Evolutionary conservation across 1,140 invertebrate genomes (phyloP).

Genomic region (Drosophila hydei): DNA sequence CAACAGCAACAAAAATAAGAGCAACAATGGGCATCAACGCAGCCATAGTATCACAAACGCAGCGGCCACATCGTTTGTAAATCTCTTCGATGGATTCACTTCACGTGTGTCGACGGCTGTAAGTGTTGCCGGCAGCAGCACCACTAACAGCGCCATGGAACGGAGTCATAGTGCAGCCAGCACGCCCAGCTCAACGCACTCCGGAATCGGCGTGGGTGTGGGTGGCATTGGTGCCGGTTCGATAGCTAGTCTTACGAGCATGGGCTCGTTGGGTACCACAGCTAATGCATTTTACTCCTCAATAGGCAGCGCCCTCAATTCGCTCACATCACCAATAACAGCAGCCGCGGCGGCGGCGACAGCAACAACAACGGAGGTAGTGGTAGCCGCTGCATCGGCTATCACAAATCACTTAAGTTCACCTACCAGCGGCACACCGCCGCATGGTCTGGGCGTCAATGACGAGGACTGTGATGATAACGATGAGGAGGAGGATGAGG

Average conservation of each 20-base stretch:
- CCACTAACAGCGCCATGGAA: constrained; percentile 47
- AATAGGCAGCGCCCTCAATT: constrained; percentile 77
- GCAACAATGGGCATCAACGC: constrained; percentile 62
- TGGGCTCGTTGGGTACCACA: constrained; percentile 73
- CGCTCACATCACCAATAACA: constrained; percentile 74
- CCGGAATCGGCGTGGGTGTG: constrained; percentile 28
- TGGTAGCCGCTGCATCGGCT: constrained; percentile 75
- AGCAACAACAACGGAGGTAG: constrained; percentile 72
- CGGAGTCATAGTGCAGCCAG: constrained; percentile 70
- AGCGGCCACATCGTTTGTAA: constrained; percentile 72
- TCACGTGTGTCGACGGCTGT: constrained; percentile 72
- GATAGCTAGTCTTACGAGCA: constrained; percentile 74
- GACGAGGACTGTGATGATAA: constrained; percentile 76
- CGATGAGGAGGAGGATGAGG: constrained; percentile 75
- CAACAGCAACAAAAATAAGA: constrained; percentile 33
- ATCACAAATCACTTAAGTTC: constrained; percentile 81
- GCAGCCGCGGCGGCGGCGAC: constrained; percentile 77
- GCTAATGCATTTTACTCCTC: constrained; percentile 82
- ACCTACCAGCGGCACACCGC: constrained; percentile 75
- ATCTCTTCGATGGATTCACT: constrained; percentile 76
- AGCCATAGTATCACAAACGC: constrained; percentile 74
- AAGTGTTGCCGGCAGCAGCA: constrained; percentile 58
- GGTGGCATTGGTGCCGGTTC: constrained; percentile 56
- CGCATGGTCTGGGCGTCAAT: constrained; percentile 57
- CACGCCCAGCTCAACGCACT: constrained; percentile 72